Evolutionary conservation across 2,113 vertebrate genomes (phyloP).

Genomic region (Lonchura striata): DNA sequence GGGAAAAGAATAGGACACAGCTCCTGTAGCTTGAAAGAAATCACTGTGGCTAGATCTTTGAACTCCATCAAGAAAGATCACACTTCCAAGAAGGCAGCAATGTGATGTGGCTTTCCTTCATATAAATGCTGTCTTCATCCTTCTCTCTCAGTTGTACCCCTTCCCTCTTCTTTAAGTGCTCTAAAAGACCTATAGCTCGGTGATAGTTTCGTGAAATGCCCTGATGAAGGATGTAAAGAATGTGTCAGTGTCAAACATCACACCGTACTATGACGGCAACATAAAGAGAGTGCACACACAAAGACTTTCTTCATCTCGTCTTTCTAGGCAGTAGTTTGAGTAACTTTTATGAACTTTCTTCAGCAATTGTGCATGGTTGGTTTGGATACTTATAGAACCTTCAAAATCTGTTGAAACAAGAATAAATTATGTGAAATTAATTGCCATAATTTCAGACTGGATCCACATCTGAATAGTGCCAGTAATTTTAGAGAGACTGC

Average conservation of each 20-base stretch:
- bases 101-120: neutral
- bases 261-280: neutral
- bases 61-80: neutral
- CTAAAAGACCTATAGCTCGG: neutral
- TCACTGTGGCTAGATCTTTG: neutral
- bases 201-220: neutral
- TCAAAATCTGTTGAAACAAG: neutral
- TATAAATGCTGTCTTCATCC: neutral
- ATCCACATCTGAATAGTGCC: neutral
- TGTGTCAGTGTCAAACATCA: neutral
- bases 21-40: conserved; percentile 5
- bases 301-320: neutral
- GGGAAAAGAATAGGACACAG: neutral
- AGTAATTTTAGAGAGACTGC: neutral
- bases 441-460: neutral
- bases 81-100: neutral
- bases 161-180: neutral
- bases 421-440: neutral
- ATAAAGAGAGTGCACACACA: neutral
- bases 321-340: neutral
- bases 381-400: neutral
- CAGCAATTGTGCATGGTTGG: neutral
- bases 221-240: neutral
- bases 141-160: neutral
- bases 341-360: neutral